Evolutionary conservation across 2,797 vertebrate genomes (phyloP).

Genomic region (Microctenopoma lineatum): DNA sequence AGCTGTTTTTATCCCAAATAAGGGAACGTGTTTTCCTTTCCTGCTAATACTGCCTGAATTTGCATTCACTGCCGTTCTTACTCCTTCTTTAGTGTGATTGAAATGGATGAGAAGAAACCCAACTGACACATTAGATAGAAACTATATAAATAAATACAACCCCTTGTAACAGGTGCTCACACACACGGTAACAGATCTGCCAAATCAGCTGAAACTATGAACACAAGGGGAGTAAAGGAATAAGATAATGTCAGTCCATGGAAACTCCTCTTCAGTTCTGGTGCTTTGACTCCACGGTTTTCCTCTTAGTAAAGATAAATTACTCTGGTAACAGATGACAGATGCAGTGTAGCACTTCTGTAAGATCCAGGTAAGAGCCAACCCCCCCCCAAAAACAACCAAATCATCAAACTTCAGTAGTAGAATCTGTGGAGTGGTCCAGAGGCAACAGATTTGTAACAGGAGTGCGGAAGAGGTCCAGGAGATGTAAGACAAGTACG

Average conservation of each 20-base stretch:
- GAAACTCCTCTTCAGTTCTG: slow-evolving; percentile 36
- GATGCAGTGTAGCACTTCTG: slow-evolving; percentile 48
- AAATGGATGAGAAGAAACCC: slow-evolving; percentile 33
- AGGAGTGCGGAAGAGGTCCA: slow-evolving; percentile 63
- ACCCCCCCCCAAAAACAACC: slow-evolving; percentile 9
- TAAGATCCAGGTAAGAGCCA: slow-evolving; percentile 44
- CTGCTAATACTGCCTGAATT: slow-evolving; percentile 45
- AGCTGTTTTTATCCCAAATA: slow-evolving; percentile 13
- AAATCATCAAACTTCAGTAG: slow-evolving; percentile 61
- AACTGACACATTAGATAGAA: slow-evolving; percentile 27
- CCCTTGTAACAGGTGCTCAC: slow-evolving; percentile 30
- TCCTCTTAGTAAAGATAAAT: slow-evolving; percentile 14
- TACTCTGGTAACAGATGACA: slow-evolving; percentile 32
- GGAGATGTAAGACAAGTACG: slow-evolving; percentile 59
- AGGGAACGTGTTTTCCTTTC: slow-evolving; percentile 14
- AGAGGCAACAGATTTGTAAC: slow-evolving; percentile 58
- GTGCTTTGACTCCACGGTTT: slow-evolving; percentile 21
- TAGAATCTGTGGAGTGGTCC: slow-evolving; percentile 55
- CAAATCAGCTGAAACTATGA: slow-evolving; percentile 65
- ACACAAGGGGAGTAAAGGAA: slow-evolving; percentile 51
- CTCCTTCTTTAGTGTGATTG: slow-evolving; percentile 16
- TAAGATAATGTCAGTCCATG: slow-evolving; percentile 41
- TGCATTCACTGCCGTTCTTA: background rate
- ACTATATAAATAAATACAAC: slow-evolving; percentile 51
- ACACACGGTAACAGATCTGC: slow-evolving; percentile 65